Conservation (phyloP, 1,140 invertebrate species). For the Hydropsyche tenuis region DNA sequence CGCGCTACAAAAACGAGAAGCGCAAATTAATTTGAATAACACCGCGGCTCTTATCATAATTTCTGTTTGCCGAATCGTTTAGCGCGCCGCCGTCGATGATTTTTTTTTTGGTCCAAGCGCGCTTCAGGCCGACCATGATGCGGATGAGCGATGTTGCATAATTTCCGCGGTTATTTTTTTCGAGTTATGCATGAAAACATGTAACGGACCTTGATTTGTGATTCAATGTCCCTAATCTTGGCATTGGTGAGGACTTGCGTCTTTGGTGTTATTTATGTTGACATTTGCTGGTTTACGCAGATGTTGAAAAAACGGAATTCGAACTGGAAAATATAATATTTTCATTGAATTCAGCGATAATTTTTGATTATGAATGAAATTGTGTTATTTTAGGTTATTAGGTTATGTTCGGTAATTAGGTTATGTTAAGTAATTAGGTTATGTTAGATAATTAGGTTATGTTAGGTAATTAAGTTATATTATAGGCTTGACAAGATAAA, state of each 20-base stretch:
- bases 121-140: too few relatives aligned
- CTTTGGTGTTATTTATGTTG: conserved; percentile 13
- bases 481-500: too few relatives aligned
- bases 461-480: too few relatives aligned
- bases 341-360: too few relatives aligned
- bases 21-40: conserved; percentile 8
- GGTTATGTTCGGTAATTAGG: too few relatives aligned
- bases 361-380: too few relatives aligned
- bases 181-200: too few relatives aligned
- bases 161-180: not conserved
- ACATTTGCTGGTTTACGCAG: not conserved
- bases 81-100: too few relatives aligned
- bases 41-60: not conserved
- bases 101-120: too few relatives aligned
- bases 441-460: too few relatives aligned
- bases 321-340: not conserved
- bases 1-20: not conserved
- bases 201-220: conserved; percentile 7
- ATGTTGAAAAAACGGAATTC: not conserved
- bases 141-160: not conserved
- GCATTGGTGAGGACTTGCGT: conserved; percentile 22
- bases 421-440: too few relatives aligned
- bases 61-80: not conserved
- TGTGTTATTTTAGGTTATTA: too few relatives aligned
- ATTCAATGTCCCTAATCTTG: conserved; percentile 30